Evolutionary conservation across 92 coral and sea anemone species (phyloP).

Genomic region (Actinernus sp.): DNA sequence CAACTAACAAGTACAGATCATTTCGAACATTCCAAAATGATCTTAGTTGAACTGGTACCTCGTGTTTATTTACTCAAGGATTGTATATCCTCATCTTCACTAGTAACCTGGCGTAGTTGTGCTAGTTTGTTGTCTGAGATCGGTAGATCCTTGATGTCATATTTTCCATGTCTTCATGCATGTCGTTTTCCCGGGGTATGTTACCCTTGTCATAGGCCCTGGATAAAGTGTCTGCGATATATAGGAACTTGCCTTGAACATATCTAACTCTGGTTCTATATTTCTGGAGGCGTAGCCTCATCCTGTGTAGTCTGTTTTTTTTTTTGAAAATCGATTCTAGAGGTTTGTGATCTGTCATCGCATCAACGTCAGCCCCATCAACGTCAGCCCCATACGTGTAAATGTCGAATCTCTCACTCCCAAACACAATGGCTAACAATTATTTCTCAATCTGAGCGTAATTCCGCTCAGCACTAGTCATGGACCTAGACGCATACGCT

Average conservation of each 20-base stretch:
- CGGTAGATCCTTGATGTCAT: constrained; percentile 3
- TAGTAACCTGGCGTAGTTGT: neutral
- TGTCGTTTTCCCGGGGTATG: constrained; percentile 16
- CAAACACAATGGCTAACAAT: constrained; percentile 15
- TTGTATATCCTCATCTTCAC: neutral
- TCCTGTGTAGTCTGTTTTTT: constrained; percentile 21
- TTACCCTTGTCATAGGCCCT: constrained; percentile 18
- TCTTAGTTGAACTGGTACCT: constrained; percentile 6
- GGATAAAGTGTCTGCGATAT: constrained; percentile 46
- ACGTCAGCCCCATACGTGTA: constrained; percentile 24
- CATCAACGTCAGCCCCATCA: constrained; percentile 2
- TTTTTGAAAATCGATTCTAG: constrained; percentile 18
- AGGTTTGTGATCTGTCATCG: constrained; percentile 11
- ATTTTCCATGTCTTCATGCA: constrained; percentile 25
- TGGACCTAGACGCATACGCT: constrained; percentile 22
- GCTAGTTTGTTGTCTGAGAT: no score
- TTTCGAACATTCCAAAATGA: constrained; percentile 29
- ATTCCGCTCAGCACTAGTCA: constrained; percentile 20
- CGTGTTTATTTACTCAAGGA: constrained; percentile 16
- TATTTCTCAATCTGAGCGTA: no score
- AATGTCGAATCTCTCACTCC: constrained; percentile 5
- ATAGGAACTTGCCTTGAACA: constrained; percentile 47
- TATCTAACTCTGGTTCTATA: constrained; percentile 15
- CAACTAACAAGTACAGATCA: constrained; percentile 24
- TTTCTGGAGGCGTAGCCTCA: constrained; percentile 9